phyloP scores from a whole-genome alignment of 2,797 vertebrate genomes.

The Picus viridis region DNA sequence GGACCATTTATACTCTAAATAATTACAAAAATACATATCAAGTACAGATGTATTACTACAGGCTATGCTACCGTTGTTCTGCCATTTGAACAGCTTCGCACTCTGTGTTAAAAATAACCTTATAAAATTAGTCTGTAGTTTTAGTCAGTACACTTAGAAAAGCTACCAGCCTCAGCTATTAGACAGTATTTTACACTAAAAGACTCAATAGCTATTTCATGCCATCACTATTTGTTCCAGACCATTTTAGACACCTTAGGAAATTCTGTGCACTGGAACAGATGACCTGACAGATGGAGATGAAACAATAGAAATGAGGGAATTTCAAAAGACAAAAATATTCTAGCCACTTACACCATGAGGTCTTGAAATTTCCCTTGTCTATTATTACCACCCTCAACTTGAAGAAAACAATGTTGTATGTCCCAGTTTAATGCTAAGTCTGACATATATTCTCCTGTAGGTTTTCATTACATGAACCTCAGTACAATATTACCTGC shows the following conservation, averaged over 20 bases:
- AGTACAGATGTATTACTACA: background rate
- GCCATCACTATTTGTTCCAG: constrained; percentile 23
- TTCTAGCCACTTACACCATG: background rate
- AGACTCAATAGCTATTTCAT: constrained; percentile 27
- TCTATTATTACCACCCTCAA: background rate
- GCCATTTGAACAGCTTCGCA: background rate
- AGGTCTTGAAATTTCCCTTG: background rate
- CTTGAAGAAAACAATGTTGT: background rate
- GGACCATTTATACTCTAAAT: background rate
- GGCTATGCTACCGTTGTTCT: background rate
- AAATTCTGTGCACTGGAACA: constrained; percentile 37
- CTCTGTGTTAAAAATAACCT: background rate
- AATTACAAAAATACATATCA: background rate
- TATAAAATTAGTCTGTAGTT: background rate
- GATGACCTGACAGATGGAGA: constrained; percentile 48
- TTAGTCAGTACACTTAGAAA: background rate
- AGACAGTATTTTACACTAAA: constrained; percentile 31
- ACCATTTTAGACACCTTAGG: constrained; percentile 38
- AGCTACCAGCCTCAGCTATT: background rate
- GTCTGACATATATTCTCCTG: background rate
- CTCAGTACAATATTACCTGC: background rate
- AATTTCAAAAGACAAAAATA: constrained; percentile 40
- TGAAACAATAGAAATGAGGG: constrained; percentile 10
- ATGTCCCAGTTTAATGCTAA: background rate
- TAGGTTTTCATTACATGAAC: background rate